Evolutionary conservation across 2,113 vertebrate genomes (phyloP), one percentile per base, ranked within the genome.

Genomic region (Clinocottus analis): DNA sequence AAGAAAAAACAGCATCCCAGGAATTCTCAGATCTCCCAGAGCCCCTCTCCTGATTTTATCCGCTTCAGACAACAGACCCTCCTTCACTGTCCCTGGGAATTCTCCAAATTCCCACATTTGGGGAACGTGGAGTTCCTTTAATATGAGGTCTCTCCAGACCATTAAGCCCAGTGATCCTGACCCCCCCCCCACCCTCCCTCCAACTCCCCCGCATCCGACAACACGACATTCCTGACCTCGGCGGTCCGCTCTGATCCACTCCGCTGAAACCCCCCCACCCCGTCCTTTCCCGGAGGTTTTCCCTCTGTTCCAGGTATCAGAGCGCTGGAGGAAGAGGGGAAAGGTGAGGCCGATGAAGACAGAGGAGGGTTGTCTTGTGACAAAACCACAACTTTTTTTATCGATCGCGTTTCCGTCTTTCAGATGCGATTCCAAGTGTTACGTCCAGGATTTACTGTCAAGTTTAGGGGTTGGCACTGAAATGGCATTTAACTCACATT

Each of bases 91-190:
- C 47, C 63, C 45, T 59, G 16, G 66, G 51, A 51, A 89, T 90
- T 89, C 81, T 71, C 66, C 27, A 59, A 14, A 91, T 84, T 89
- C 89, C 64, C 53, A 10, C 39, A 84, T 82, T 66, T 41, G 58
- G 70, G 61, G 61, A 85, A 86, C 6, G 29, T 27, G 39, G 39
- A 79, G 73, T 60, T 64, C 55, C 56, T 41, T n/a, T n/a, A n/a
- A 49, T 53, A 70, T 61, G 62, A 82, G 53, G 25, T 77, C 67
- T 71, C 53, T 61, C 25, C 76, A 69, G 79, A 79, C 73, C 79
- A 80, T 75, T 82, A 72, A 65, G 74, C 75, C 65, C 75, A 35
- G 77, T 63, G 77, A 85, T 87, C 72, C 23, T 10, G 68, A 77
- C 76, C 31, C 61, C n/a, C n/a, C n/a, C n/a, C n/a, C n/a, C n/a